Conservation (phyloP, 2,888 invertebrate genomes). For the Nymphalis urticae region DNA sequence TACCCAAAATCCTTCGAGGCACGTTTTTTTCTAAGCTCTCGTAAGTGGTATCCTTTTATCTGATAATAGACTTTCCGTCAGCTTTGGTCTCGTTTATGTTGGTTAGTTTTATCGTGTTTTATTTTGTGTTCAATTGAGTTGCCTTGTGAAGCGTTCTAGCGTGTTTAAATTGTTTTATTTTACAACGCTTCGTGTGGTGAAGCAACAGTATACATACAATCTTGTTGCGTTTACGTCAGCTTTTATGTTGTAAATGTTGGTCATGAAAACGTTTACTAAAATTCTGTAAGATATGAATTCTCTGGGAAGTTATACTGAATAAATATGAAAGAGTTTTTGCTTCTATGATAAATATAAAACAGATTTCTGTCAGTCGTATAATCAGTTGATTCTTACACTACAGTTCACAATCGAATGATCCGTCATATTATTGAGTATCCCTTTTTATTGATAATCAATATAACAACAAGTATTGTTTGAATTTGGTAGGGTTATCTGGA, state of each 20-base stretch:
- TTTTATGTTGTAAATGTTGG: neutral
- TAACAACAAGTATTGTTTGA: too few species aligned
- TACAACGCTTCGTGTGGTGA: neutral
- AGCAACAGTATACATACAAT: neutral
- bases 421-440: too few species aligned
- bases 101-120: constrained; percentile 2
- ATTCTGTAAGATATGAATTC: too few species aligned
- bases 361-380: too few species aligned
- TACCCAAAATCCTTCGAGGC: neutral
- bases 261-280: too few species aligned
- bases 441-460: too few species aligned
- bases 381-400: too few species aligned
- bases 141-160: neutral
- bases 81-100: neutral
- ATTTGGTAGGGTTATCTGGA: too few species aligned
- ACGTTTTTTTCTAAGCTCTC: neutral
- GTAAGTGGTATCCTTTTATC: neutral
- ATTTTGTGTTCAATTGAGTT: constrained; percentile 1
- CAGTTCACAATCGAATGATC: too few species aligned
- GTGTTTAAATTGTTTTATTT: neutral
- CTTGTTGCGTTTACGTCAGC: neutral
- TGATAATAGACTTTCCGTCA: neutral
- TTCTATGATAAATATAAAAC: too few species aligned
- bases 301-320: too few species aligned
- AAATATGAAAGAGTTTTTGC: too few species aligned